Base-by-base conservation (phyloP, 35 echinoderm and acorn worm genomes). In the Eucidaris tribuloides region DNA sequence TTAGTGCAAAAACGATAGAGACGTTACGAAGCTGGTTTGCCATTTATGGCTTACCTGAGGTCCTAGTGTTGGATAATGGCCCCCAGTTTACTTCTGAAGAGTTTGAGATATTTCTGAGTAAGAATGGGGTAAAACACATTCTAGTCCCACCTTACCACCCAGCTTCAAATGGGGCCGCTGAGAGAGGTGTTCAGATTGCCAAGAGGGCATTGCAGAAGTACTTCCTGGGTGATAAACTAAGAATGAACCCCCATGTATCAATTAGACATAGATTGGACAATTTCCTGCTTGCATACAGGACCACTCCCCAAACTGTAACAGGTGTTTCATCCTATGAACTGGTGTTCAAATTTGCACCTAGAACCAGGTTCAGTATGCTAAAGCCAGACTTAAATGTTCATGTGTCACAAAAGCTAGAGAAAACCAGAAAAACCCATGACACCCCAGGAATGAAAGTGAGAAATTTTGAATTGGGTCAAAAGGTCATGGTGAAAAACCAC, bases 61-160 rank as follows among this genome's bases (percentile, higher is more conserved):
- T 18, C 6, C 13, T 90, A 3, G 92, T 94, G 62, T 81, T 57
- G 13, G 92, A 94, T 62, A 96, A 96, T 80, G 79, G 93, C 19
- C 89, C 88, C 30, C 89, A 91, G 25, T 91, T 91, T 87, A 78
- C 72, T 17, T 89, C 86, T 36, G 38, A 42, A 28, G 81, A 64
- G 29, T 84, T 89, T 46, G 25, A 39, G 32, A n/a, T 48, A 38
- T 92, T 87, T 45, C 39, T 79, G 20, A 85, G 57, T 22, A 25
- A 44, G 11, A 81, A 92, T 82, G 83, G 89, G 24, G 46, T 92
- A 71, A 70, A 57, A 45, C 80, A 89, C 65, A 89, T 35, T n/a
- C 38, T 20, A 0, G 58, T 65, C 6, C 61, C 80, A 40, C 87
- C 79, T 13, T 84, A 84, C 63, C 87, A 91, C 58, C 81, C 89